These are phyloP conservation scores for Lutraria lutraria DNA, from an alignment of 2,888 invertebrate genomes.

Conservation along the genomic window DNA sequence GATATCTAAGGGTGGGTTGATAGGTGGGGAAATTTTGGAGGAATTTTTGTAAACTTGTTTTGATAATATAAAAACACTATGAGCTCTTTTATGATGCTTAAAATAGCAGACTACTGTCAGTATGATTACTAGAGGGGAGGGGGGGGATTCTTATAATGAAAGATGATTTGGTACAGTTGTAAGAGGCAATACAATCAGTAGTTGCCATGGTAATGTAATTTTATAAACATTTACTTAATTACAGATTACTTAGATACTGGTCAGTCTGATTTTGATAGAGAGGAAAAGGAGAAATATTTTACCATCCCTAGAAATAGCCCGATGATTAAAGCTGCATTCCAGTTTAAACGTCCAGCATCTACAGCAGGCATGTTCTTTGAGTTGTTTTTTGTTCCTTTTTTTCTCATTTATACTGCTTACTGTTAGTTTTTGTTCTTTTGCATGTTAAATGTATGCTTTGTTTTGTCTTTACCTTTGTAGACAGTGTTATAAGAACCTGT, in stretches of 20 bases:
- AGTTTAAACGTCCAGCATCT: constrained; percentile 81
- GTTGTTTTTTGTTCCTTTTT: constrained; percentile 28
- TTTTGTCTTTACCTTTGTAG: neutral
- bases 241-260: constrained; percentile 78
- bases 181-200: neutral
- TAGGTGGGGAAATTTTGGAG: too few species aligned
- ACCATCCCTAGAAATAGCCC: constrained; percentile 83
- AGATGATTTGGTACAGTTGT: neutral
- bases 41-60: too few species aligned
- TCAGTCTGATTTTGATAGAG: constrained; percentile 60
- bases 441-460: neutral
- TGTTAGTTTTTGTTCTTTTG: constrained; percentile 11
- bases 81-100: too few species aligned
- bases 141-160: neutral
- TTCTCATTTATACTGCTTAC: neutral
- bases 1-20: too few species aligned
- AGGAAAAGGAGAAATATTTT: constrained; percentile 82
- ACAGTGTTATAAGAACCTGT: neutral
- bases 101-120: too few species aligned
- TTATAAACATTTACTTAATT: constrained; percentile 53
- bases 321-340: constrained; percentile 76
- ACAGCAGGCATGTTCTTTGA: constrained; percentile 79
- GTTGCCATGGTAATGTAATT: constrained; percentile 10
- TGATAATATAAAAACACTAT: too few species aligned
- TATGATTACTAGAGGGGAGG: too few species aligned